Evolutionary conservation across 2,888 invertebrate species (phyloP).

Genomic region (Hypsopygia costalis): DNA sequence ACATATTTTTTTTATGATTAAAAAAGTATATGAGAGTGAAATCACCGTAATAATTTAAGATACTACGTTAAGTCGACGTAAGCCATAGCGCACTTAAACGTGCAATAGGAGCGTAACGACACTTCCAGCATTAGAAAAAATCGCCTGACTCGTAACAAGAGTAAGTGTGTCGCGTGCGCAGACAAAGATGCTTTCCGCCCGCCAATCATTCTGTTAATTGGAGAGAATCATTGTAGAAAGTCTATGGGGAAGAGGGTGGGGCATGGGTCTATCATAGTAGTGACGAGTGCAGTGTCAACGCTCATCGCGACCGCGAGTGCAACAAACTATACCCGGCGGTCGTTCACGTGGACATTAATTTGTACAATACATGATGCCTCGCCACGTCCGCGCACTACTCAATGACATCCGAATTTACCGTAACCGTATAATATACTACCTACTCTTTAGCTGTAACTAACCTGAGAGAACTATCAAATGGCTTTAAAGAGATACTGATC

Average conservation of each 20-base stretch:
- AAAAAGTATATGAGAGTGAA: too few relatives aligned
- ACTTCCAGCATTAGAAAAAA: slow-evolving; percentile 18
- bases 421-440: too few relatives aligned
- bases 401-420: slow-evolving; percentile 9
- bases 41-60: too few relatives aligned
- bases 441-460: too few relatives aligned
- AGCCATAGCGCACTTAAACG: slow-evolving; percentile 1
- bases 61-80: too few relatives aligned
- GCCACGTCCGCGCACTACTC: slow-evolving; percentile 27
- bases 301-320: slow-evolving; percentile 52
- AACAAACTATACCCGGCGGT: slow-evolving; percentile 58
- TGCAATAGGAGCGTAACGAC: slow-evolving; percentile 10
- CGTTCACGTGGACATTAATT: slow-evolving; percentile 55
- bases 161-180: slow-evolving; percentile 70
- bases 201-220: slow-evolving; percentile 79
- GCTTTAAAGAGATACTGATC: too few relatives aligned
- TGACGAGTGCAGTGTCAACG: slow-evolving; percentile 51
- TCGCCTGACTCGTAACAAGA: slow-evolving; percentile 51
- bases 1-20: too few relatives aligned
- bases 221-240: slow-evolving; percentile 79
- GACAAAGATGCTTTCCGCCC: slow-evolving; percentile 53
- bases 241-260: slow-evolving; percentile 19
- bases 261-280: not conserved
- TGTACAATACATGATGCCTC: slow-evolving; percentile 40
- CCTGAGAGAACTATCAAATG: too few relatives aligned